These are phyloP conservation scores for Apogon talboti DNA, from an alignment of 2,797 vertebrate species.

Conservation along the genomic window DNA sequence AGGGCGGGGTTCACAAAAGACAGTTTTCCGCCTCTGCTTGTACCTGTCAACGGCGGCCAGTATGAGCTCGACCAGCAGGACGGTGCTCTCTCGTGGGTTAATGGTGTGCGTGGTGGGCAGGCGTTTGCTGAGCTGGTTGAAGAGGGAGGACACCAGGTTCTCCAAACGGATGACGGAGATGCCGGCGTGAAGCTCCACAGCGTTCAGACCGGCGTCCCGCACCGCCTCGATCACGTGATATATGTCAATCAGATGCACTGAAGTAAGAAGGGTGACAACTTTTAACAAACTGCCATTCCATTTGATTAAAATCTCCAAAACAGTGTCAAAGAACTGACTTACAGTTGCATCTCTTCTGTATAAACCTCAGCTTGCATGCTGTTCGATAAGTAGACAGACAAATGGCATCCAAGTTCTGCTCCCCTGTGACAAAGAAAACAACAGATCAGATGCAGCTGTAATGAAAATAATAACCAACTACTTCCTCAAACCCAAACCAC, in stretches of 20 bases:
- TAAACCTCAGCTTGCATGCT: slow-evolving; percentile 92
- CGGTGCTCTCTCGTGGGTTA: slow-evolving; percentile 89
- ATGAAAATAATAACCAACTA: neutral
- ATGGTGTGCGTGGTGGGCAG: slow-evolving; percentile 93
- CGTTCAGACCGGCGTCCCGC: slow-evolving; percentile 92
- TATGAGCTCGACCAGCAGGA: slow-evolving; percentile 91
- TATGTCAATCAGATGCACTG: slow-evolving; percentile 94
- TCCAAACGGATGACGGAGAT: slow-evolving; percentile 90
- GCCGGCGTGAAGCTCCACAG: slow-evolving; percentile 86
- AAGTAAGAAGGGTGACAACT: neutral
- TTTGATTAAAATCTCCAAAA: neutral
- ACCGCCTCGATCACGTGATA: slow-evolving; percentile 97
- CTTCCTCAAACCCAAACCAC: neutral
- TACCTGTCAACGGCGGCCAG: slow-evolving; percentile 90
- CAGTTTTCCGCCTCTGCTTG: neutral
- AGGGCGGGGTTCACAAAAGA: neutral
- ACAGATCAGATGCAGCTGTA: slow-evolving; percentile 1
- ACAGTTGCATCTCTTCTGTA: slow-evolving; percentile 95
- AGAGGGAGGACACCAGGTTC: slow-evolving; percentile 92
- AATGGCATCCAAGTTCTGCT: slow-evolving; percentile 93
- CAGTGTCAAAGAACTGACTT: slow-evolving; percentile 72
- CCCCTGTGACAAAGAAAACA: slow-evolving; percentile 76
- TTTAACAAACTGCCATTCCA: neutral
- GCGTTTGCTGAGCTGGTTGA: slow-evolving; percentile 93
- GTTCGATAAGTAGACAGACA: slow-evolving; percentile 93